Percentiles rank a stretch among this genome's conserved stretches.
These are phyloP conservation scores for Halocaridina rubra DNA, from an alignment of 2,888 invertebrate species.

Conservation along the genomic window DNA sequence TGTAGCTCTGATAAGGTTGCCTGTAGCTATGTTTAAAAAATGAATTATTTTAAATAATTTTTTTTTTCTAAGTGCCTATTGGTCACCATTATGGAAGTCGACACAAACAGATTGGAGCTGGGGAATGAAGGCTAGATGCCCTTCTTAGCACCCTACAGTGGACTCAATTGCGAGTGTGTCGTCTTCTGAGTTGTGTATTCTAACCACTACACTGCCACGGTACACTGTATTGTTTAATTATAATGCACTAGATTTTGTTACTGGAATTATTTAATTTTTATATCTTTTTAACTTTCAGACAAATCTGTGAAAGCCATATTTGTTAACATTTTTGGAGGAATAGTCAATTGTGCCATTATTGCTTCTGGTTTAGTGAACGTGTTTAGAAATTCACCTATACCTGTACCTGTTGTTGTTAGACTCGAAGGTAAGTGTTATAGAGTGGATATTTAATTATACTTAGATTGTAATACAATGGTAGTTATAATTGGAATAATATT, in stretches of 20 bases:
- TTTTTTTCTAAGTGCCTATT: not conserved
- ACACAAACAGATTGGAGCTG: too few relatives aligned
- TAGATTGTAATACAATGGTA: too few relatives aligned
- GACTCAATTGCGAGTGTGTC: too few relatives aligned
- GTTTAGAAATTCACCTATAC: slow-evolving; percentile 80
- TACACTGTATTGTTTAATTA: not conserved
- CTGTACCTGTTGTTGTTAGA: slow-evolving; percentile 91
- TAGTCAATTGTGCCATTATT: slow-evolving; percentile 97
- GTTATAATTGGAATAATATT: too few relatives aligned
- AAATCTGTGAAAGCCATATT: slow-evolving; percentile 92
- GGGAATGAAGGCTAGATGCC: too few relatives aligned
- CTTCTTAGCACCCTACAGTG: too few relatives aligned
- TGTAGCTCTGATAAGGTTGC: too few relatives aligned
- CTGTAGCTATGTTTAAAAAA: not conserved
- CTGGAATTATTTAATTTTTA: too few relatives aligned
- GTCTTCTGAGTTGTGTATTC: too few relatives aligned
- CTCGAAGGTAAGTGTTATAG: slow-evolving; percentile 87
- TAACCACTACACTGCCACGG: not conserved
- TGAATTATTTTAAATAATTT: not conserved
- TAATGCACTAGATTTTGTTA: too few relatives aligned
- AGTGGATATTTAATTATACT: too few relatives aligned
- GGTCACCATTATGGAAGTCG: not conserved
- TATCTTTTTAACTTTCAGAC: slow-evolving; percentile 73
- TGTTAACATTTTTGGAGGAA: slow-evolving; percentile 99
- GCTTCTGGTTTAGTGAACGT: slow-evolving; percentile 95